These are phyloP conservation scores for Dryobota labecula DNA, from an alignment of 2,888 invertebrate genomes.

Conservation along the genomic window DNA sequence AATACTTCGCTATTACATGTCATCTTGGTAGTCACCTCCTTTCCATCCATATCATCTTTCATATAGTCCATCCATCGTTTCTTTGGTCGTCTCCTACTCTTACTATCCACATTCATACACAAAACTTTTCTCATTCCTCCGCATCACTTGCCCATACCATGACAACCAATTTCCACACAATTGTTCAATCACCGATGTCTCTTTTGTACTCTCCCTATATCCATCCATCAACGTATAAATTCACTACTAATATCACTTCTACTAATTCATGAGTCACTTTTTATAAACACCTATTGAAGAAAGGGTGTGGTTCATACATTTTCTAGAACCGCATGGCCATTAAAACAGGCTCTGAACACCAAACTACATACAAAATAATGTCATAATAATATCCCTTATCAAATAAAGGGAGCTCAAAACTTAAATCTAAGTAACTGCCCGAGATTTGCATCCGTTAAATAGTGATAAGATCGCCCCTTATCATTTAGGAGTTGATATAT, in stretches of 20 bases:
- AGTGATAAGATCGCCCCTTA: constrained; percentile 36
- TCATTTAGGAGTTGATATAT: constrained; percentile 28
- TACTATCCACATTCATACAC: background rate
- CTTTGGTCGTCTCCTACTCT: background rate
- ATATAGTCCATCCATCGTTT: background rate
- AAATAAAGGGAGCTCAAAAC: background rate
- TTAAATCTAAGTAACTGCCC: constrained; percentile 8
- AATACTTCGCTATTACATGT: too few relatives aligned
- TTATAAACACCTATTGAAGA: background rate
- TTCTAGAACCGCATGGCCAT: too few relatives aligned
- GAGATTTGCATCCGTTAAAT: constrained; percentile 36
- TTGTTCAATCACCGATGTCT: background rate
- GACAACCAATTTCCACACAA: background rate
- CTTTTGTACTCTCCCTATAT: background rate
- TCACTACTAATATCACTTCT: background rate
- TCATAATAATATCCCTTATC: constrained; percentile 22
- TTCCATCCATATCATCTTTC: background rate
- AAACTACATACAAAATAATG: background rate
- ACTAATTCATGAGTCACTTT: constrained; percentile 8
- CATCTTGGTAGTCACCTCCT: background rate
- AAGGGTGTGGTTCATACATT: constrained; percentile 18
- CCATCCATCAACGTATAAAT: background rate
- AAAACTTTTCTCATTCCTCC: background rate
- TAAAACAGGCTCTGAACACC: background rate
- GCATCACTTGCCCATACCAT: background rate